phyloP scores from a whole-genome alignment of 2,797 vertebrate species.

The Typhlichthys eigenmanni region DNA sequence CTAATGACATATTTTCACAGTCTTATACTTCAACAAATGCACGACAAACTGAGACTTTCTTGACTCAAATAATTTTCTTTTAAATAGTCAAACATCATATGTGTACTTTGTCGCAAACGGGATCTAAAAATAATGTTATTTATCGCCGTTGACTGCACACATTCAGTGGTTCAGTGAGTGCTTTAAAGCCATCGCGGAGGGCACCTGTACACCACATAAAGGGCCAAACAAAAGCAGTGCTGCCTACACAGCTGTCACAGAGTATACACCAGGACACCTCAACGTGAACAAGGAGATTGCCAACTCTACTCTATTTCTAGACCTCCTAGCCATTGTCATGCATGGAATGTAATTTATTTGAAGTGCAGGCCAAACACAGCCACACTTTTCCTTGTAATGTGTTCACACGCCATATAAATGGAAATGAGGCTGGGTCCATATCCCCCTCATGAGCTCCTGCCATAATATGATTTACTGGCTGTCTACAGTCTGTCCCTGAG shows the following conservation, averaged over 20 bases:
- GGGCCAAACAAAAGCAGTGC: slow-evolving; percentile 13
- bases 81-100: too few relatives aligned
- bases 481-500: slow-evolving; percentile 33
- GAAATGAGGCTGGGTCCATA: slow-evolving; percentile 68
- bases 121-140: too few relatives aligned
- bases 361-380: slow-evolving; percentile 62
- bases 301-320: slow-evolving; percentile 46
- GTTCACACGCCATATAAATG: slow-evolving; percentile 71
- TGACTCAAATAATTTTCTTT: too few relatives aligned
- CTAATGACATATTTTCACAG: too few relatives aligned
- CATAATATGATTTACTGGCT: slow-evolving; percentile 65
- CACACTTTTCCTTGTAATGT: slow-evolving; percentile 59
- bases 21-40: too few relatives aligned
- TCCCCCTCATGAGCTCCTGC: slow-evolving; percentile 56
- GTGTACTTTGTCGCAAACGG: too few relatives aligned
- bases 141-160: too few relatives aligned
- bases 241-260: slow-evolving; percentile 11
- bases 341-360: slow-evolving; percentile 61
- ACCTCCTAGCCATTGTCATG: slow-evolving; percentile 49
- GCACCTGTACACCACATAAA: slow-evolving; percentile 11
- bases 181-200: background rate
- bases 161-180: background rate
- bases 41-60: too few relatives aligned
- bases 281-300: slow-evolving; percentile 20
- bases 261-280: slow-evolving; percentile 10